These are phyloP conservation scores for Prunella strophiata DNA, from an alignment of 2,797 vertebrate genomes.

Conservation along the genomic window DNA sequence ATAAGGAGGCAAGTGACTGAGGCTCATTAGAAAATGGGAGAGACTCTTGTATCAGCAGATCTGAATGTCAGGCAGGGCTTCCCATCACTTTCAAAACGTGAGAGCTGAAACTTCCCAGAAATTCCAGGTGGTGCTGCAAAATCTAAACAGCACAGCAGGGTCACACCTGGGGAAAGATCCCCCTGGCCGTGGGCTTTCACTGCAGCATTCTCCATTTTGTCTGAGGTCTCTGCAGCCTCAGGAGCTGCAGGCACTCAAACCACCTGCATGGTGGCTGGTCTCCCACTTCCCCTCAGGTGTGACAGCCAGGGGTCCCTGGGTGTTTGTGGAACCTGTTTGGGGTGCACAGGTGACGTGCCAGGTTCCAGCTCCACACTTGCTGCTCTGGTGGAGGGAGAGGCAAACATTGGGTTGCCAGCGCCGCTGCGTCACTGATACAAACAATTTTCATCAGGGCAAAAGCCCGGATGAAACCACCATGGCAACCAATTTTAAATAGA, in stretches of 20 bases:
- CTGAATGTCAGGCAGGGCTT: neutral
- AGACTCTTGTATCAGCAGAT: neutral
- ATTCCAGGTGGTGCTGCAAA: neutral
- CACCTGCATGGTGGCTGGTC: neutral
- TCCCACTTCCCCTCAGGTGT: neutral
- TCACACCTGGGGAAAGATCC: neutral
- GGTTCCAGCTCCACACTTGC: neutral
- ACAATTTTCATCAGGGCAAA: conserved; percentile 40
- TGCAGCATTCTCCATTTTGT: neutral
- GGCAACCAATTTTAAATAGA: conserved; percentile 67
- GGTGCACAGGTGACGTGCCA: conserved; percentile 25
- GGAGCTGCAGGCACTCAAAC: neutral
- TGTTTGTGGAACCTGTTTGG: neutral
- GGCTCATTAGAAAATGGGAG: neutral
- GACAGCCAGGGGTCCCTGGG: neutral
- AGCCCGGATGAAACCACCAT: conserved; percentile 63
- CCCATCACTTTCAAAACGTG: neutral
- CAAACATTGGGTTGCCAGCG: conserved; percentile 47
- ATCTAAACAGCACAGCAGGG: neutral
- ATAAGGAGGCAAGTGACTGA: neutral
- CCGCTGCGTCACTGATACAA: conserved; percentile 35
- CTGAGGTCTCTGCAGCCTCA: neutral
- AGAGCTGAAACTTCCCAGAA: neutral
- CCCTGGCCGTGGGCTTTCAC: neutral
- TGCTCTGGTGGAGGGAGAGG: neutral